phyloP scores from a whole-genome alignment of 2,888 invertebrate species.

The Troides aeacus region DNA sequence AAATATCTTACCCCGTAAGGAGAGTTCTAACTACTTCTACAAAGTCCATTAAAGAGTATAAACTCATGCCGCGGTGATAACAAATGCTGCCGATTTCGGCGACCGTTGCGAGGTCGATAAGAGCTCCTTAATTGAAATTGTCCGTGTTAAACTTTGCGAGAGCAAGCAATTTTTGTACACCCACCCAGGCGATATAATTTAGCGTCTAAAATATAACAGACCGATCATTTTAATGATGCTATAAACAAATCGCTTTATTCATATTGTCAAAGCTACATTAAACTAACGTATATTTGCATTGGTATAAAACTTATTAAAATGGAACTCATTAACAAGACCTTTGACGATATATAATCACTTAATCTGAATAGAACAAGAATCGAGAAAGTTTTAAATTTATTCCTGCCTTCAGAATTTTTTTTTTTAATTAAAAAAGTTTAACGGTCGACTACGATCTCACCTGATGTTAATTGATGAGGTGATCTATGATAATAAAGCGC shows the following conservation, averaged over 20 bases:
- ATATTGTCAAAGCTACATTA: no score
- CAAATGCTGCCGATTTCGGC: slow-evolving; percentile 72
- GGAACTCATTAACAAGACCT: background rate
- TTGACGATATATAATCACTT: background rate
- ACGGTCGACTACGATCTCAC: no score
- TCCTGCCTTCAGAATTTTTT: background rate
- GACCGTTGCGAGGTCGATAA: slow-evolving; percentile 69
- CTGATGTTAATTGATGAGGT: no score
- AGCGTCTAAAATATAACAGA: no score
- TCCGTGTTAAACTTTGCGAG: slow-evolving; percentile 48
- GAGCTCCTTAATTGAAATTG: slow-evolving; percentile 72
- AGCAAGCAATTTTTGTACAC: slow-evolving; percentile 36
- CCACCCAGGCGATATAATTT: background rate
- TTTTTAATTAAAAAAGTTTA: no score
- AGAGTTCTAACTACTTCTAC: slow-evolving; percentile 77
- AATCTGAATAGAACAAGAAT: background rate
- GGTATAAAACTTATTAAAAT: no score
- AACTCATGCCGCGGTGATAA: slow-evolving; percentile 73
- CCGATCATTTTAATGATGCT: no score
- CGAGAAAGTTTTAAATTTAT: background rate
- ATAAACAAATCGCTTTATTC: no score
- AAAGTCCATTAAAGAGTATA: slow-evolving; percentile 78
- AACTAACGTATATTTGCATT: no score
- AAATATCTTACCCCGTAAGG: slow-evolving; percentile 77
- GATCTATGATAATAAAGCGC: no score